Evolutionary conservation across 2,888 invertebrate genomes (phyloP), one percentile per base, ranked within the genome.

Genomic region (Sicus ferrugineus): DNA sequence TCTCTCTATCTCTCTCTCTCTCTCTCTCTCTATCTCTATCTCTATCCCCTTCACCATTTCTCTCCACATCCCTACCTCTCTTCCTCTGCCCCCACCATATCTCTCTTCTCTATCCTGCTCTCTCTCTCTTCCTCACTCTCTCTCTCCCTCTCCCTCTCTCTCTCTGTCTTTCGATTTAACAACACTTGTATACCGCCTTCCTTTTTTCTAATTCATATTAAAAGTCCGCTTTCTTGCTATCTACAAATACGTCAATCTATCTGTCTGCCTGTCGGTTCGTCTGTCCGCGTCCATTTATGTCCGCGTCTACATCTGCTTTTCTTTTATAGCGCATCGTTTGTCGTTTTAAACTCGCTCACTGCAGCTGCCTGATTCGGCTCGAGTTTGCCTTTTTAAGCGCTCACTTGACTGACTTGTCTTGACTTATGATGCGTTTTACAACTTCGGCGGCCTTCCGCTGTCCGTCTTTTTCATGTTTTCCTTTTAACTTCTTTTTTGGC

Each of bases 321-420:
- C 19, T 64, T 64, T 64, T 64, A 64, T 64, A 52, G 64, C 64
- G n/a, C 21, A 42, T 42, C 42, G 52, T 30, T 14, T 11, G n/a
- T 9, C 59, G 34, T 52, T 23, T 23, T 21, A 52, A 52, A 52
- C 21, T 52, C 50, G 50, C 50, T 52, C 50, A 23, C 50, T 52
- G 21, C 21, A 21, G n/a, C n/a, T n/a, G 19, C 50, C 21, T 4
- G 21, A 52, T 54, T 54, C 28, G 28, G 26, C 1, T 1, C 26
- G 54, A 28, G 14, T 54, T 26, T 6, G 26, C 23, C 9, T 54
- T 23, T 46, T n/a, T n/a, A n/a, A n/a, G n/a, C n/a, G n/a, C 42
- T n/a, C 6, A 19, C 6, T 31, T 58, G 58, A 58, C 31, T n/a
- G 26, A n/a, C 19, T 46, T 46, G 46, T 46, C 62, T 62, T 46